A percentile compares a stretch with the other conserved stretches of the same genome.
Conservation (phyloP, 1,140 invertebrate genomes). For the Pantala flavescens region DNA sequence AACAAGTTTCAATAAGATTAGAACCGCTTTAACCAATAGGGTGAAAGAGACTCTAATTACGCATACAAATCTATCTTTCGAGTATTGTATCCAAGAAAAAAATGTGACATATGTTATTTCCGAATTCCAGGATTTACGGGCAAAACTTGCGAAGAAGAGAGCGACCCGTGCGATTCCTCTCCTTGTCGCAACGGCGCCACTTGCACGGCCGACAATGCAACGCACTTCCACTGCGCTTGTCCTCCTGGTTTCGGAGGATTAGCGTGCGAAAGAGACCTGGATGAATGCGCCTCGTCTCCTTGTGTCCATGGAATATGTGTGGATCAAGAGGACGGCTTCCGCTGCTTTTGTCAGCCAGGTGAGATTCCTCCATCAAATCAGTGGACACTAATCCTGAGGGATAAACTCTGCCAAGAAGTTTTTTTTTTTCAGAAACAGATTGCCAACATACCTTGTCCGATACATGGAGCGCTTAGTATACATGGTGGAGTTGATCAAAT, state of each 20-base stretch:
- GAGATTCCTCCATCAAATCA: not conserved
- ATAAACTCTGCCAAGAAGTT: too few relatives aligned
- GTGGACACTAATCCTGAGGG: not conserved
- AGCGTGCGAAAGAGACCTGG: conserved; percentile 32
- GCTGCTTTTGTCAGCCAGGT: conserved; percentile 38
- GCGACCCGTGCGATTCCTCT: conserved; percentile 26
- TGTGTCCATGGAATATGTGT: conserved; percentile 39
- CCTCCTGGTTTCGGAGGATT: conserved; percentile 32
- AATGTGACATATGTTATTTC: not conserved
- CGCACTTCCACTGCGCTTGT: conserved; percentile 33
- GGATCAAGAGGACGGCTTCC: conserved; percentile 34
- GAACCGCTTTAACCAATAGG: too few relatives aligned
- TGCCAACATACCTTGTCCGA: too few relatives aligned
- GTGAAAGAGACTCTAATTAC: too few relatives aligned
- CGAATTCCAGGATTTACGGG: conserved; percentile 27
- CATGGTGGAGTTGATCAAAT: too few relatives aligned
- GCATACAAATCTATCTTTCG: too few relatives aligned
- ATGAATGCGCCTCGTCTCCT: conserved; percentile 36
- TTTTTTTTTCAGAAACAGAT: too few relatives aligned
- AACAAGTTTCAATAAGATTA: too few relatives aligned
- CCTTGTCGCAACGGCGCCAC: conserved; percentile 35
- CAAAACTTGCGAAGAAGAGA: conserved; percentile 26
- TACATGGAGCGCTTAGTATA: too few relatives aligned
- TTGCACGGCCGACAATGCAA: conserved; percentile 30
- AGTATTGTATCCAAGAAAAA: too few relatives aligned